Percentiles rank a stretch among this genome's conserved stretches.
Conservation (phyloP, 1,140 invertebrate species). For the Scaptomyza pallida region DNA sequence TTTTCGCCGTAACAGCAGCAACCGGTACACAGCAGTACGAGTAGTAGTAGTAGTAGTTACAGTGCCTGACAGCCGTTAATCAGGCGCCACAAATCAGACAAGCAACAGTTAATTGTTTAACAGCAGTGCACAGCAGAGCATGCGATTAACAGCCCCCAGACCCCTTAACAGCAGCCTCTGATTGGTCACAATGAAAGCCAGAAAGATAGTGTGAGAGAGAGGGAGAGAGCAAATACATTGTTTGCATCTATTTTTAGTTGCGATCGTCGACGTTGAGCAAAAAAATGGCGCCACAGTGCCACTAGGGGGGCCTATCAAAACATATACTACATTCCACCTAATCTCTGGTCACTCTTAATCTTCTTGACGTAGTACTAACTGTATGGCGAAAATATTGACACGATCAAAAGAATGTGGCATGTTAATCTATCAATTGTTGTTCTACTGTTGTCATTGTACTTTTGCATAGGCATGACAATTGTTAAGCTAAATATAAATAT, state of each 20-base stretch:
- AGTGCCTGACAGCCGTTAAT: conserved; percentile 70
- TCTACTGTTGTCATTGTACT: conserved; percentile 43
- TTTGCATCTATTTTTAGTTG: conserved; percentile 36
- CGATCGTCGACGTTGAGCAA: conserved; percentile 17
- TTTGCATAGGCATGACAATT: conserved; percentile 72
- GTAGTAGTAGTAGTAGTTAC: conserved; percentile 1
- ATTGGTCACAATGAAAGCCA: neutral
- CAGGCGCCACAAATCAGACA: conserved; percentile 67
- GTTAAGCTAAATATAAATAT: conserved; percentile 66
- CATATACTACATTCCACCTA: no score
- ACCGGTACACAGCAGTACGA: conserved; percentile 40
- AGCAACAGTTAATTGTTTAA: conserved; percentile 39
- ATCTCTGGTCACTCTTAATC: conserved; percentile 44
- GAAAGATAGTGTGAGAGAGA: conserved; percentile 3
- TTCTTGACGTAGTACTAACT: conserved; percentile 30
- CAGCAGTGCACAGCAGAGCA: no score
- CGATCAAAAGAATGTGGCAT: conserved; percentile 27
- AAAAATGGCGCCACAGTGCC: conserved; percentile 42
- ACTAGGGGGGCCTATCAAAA: conserved; percentile 9
- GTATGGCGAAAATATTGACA: conserved; percentile 71
- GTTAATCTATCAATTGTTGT: neutral
- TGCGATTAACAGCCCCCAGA: no score
- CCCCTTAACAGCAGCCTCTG: neutral
- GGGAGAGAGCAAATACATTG: neutral
- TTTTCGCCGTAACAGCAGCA: conserved; percentile 20